These are phyloP conservation scores for Aegotheles bennettii DNA, from an alignment of 2,113 vertebrate species.

Conservation along the genomic window DNA sequence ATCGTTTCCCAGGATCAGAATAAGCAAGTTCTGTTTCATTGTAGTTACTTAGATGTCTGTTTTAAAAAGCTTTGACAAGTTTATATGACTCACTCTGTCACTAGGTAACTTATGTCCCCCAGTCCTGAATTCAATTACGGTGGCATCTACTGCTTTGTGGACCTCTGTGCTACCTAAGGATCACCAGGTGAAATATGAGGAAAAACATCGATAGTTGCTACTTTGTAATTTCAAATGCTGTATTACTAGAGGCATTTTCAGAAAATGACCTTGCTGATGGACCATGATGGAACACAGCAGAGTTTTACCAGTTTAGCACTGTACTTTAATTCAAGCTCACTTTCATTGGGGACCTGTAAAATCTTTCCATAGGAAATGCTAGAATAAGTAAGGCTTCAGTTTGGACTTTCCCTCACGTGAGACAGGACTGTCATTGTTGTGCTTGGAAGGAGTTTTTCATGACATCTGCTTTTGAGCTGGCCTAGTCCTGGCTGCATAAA, in stretches of 20 bases:
- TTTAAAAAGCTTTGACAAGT: background rate
- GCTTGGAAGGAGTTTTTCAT: background rate
- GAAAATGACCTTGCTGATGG: background rate
- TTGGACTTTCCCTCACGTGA: background rate
- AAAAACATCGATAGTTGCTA: background rate
- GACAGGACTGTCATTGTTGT: background rate
- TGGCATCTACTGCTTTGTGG: background rate
- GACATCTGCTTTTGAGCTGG: background rate
- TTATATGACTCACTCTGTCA: background rate
- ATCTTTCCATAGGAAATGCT: conserved; percentile 3
- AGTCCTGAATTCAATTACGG: background rate
- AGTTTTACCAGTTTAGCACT: background rate
- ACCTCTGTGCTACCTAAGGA: background rate
- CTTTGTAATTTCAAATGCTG: background rate
- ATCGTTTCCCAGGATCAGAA: background rate
- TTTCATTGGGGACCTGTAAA: background rate
- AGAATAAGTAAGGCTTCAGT: background rate
- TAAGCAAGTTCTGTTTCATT: background rate
- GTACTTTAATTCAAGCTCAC: background rate
- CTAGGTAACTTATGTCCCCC: background rate
- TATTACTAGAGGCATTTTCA: background rate
- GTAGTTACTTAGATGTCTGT: background rate
- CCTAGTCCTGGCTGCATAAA: background rate
- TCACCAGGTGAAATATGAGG: background rate
- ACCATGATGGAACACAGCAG: background rate